Percentiles rank a stretch among this genome's conserved stretches.
These are phyloP conservation scores for Muscicapa striata DNA, from an alignment of 2,797 vertebrate species.

Conservation along the genomic window DNA sequence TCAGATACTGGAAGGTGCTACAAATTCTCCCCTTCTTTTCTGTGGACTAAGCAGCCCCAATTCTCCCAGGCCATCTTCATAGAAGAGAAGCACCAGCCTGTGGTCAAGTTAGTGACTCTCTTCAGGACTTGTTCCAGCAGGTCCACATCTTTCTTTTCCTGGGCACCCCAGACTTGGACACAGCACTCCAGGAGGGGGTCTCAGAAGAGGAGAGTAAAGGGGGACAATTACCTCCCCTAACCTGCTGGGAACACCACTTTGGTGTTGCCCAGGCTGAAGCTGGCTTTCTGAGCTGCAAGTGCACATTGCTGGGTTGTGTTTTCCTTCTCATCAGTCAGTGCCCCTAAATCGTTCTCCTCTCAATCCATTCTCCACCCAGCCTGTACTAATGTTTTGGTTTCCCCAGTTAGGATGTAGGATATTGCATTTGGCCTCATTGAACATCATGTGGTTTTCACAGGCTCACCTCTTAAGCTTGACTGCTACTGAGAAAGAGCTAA, in stretches of 20 bases:
- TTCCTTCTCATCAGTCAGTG: neutral
- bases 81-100: neutral
- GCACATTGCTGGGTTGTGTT: neutral
- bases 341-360: neutral
- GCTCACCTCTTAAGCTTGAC: neutral
- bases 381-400: neutral
- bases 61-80: neutral
- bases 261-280: neutral
- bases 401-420: neutral
- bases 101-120: neutral
- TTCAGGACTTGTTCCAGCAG: neutral
- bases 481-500: neutral
- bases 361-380: neutral
- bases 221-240: neutral
- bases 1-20: neutral
- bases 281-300: neutral
- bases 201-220: neutral
- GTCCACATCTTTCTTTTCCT: neutral
- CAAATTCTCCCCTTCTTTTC: neutral
- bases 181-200: neutral
- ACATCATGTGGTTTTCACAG: neutral
- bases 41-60: neutral
- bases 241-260: neutral
- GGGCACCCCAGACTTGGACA: rapidly evolving
- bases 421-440: neutral